Conservation (phyloP, 2,888 invertebrate species). For the Xylocampa areola region DNA sequence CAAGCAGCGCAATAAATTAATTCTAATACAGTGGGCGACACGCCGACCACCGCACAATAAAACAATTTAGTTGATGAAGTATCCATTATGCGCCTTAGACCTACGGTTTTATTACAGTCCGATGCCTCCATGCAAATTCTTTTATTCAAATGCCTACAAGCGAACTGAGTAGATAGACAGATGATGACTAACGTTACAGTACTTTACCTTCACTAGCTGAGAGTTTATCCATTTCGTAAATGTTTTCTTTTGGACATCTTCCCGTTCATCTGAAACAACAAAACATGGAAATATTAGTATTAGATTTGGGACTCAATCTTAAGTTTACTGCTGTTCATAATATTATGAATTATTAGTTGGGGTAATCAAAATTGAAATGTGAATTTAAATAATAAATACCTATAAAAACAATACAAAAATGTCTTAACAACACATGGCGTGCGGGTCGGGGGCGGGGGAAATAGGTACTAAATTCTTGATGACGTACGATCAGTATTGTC, state of each 20-base stretch:
- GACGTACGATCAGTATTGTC: conserved; percentile 17
- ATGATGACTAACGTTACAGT: not conserved
- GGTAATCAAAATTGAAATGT: not conserved
- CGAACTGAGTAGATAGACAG: not conserved
- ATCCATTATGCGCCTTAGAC: conserved; percentile 13
- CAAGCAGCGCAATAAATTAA: not conserved
- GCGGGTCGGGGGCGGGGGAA: not conserved
- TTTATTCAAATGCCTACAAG: not conserved
- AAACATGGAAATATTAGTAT: conserved; percentile 25
- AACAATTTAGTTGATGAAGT: conserved; percentile 27
- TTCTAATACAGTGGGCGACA: conserved; percentile 1
- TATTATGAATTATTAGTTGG: not conserved
- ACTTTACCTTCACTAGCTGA: conserved; percentile 93
- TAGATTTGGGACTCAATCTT: not conserved
- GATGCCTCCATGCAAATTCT: conserved; percentile 12
- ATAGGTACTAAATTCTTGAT: not conserved
- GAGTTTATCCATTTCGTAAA: conserved; percentile 98
- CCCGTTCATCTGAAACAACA: conserved; percentile 94
- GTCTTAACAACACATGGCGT: conserved; percentile 5
- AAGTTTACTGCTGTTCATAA: not conserved
- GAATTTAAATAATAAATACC: not conserved
- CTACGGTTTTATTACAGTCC: conserved; percentile 14
- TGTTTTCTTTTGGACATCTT: conserved; percentile 98
- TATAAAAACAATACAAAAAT: not conserved
- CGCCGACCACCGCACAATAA: conserved; percentile 10